Evolutionary conservation across 92 coral and sea anemone genomes (phyloP).

Genomic region (Porites evermanni): DNA sequence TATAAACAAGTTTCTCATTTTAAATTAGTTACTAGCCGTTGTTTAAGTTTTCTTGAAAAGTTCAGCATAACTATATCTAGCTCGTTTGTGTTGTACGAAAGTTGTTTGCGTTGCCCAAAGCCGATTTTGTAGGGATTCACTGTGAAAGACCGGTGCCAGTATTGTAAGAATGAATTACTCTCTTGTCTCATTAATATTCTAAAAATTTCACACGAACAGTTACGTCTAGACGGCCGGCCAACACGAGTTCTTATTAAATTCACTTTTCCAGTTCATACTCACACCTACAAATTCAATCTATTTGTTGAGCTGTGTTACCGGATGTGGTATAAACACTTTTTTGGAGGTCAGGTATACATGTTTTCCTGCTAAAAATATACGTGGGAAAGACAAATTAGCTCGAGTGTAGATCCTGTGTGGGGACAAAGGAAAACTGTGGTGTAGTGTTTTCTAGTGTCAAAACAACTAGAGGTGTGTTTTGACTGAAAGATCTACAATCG

Average conservation of each 20-base stretch:
- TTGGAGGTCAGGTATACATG: background rate
- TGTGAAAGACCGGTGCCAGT: no score
- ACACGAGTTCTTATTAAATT: background rate
- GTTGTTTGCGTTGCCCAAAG: background rate
- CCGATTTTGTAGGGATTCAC: no score
- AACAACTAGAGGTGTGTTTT: background rate
- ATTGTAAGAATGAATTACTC: no score
- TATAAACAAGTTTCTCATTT: background rate
- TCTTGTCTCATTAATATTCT: no score
- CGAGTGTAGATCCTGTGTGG: background rate
- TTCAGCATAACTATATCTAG: background rate
- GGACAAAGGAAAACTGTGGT: background rate
- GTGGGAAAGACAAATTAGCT: background rate
- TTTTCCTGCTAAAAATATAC: background rate
- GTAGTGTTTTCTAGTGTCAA: background rate
- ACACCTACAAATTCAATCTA: conserved; percentile 27
- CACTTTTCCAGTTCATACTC: background rate
- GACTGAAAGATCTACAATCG: background rate
- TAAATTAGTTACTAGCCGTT: background rate
- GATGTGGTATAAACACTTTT: background rate
- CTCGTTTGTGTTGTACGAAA: background rate
- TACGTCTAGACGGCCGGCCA: conserved; percentile 13
- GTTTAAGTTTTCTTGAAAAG: no score
- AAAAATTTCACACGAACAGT: background rate
- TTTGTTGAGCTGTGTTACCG: background rate